phyloP scores from a whole-genome alignment of 2,113 vertebrate genomes.

The Gnathonemus echidnorhynchus region DNA sequence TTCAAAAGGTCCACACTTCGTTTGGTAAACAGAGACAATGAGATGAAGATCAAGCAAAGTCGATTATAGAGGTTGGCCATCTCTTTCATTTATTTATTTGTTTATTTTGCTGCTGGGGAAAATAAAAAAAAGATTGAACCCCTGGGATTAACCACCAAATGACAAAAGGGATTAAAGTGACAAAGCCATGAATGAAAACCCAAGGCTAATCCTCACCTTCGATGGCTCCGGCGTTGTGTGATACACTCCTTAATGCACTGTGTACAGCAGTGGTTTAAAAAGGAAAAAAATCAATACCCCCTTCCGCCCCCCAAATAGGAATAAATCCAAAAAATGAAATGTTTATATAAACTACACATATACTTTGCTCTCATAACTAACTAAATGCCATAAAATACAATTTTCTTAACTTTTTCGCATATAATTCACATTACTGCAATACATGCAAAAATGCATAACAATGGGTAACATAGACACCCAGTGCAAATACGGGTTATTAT shows the following conservation, averaged over 20 bases:
- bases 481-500: background rate
- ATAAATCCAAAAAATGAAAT: background rate
- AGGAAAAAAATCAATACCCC: background rate
- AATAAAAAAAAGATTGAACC: background rate
- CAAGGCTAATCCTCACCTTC: background rate
- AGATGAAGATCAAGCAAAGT: slow-evolving; percentile 15
- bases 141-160: background rate
- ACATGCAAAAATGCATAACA: background rate
- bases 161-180: background rate
- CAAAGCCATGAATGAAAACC: background rate
- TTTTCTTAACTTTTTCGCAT: background rate
- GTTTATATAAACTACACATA: background rate
- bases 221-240: background rate
- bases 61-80: background rate
- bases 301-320: background rate
- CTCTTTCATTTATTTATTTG: background rate
- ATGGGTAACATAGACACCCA: background rate
- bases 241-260: background rate
- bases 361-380: background rate
- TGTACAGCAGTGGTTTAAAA: background rate
- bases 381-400: background rate
- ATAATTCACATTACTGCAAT: background rate
- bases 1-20: background rate
- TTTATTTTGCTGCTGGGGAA: background rate
- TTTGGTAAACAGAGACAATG: background rate